Evolutionary conservation across 2,888 invertebrate genomes (phyloP).

Genomic region (Drosophila dives): DNA sequence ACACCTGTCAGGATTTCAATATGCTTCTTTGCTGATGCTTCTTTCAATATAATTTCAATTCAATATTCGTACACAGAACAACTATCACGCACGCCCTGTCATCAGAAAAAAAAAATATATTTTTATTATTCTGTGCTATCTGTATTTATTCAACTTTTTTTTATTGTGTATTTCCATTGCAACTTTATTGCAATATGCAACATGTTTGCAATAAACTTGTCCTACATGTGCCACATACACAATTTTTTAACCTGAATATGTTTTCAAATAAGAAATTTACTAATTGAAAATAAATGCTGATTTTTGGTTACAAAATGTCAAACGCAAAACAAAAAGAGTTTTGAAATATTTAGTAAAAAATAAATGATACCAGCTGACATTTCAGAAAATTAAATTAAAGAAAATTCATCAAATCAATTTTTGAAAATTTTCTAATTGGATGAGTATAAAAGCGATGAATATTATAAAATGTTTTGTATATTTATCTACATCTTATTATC

Average conservation of each 20-base stretch:
- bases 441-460: background rate
- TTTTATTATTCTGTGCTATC: conserved; percentile 40
- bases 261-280: conserved; percentile 1
- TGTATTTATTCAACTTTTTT: conserved; percentile 7
- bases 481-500: background rate
- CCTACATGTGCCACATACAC: conserved; percentile 2
- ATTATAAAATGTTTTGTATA: background rate
- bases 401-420: no score
- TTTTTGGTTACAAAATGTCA: no score
- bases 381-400: background rate
- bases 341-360: background rate
- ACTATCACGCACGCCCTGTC: conserved; percentile 1
- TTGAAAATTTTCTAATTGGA: background rate
- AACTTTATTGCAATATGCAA: conserved; percentile 42
- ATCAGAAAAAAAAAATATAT: conserved; percentile 27
- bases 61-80: conserved; percentile 39
- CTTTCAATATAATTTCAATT: conserved; percentile 68
- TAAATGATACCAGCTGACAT: background rate
- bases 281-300: background rate
- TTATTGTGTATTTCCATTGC: conserved; percentile 9
- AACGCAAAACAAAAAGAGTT: no score
- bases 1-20: conserved; percentile 48
- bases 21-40: conserved; percentile 42
- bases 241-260: conserved; percentile 13
- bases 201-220: conserved; percentile 48